Percentiles rank a stretch among this genome's conserved stretches.
Conservation (phyloP, 2,888 invertebrate species). For the Sphaerophoria rueppellii region DNA sequence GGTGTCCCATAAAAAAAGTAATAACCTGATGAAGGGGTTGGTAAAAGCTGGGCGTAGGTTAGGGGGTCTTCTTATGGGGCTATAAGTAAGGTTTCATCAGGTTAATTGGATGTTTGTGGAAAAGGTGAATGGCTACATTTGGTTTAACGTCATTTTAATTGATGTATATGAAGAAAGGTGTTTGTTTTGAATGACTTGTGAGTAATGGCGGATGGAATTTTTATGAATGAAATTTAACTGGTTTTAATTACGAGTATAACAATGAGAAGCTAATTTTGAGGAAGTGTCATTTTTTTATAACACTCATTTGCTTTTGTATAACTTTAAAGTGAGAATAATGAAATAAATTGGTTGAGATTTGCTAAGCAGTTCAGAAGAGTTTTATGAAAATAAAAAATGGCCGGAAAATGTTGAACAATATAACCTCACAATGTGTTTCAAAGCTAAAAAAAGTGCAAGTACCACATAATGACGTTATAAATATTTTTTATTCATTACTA, state of each 20-base stretch:
- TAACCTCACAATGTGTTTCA: too few species aligned
- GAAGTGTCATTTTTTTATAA: too few species aligned
- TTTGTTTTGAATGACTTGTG: slow-evolving; percentile 16
- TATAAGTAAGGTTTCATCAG: slow-evolving; percentile 40
- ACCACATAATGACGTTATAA: too few species aligned
- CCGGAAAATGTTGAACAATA: too few species aligned
- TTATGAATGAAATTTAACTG: slow-evolving; percentile 7
- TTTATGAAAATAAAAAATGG: too few species aligned
- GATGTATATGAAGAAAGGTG: slow-evolving; percentile 1
- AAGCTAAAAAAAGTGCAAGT: too few species aligned
- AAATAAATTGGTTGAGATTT: too few species aligned
- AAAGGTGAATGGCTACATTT: slow-evolving; percentile 61
- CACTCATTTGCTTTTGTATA: too few species aligned
- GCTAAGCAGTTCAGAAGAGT: too few species aligned
- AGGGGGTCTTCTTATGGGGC: background rate
- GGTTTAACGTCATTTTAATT: slow-evolving; percentile 62
- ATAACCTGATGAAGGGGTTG: background rate
- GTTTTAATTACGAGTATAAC: slow-evolving; percentile 4
- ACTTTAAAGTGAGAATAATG: too few species aligned
- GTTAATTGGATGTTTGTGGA: slow-evolving; percentile 60
- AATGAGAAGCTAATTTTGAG: too few species aligned
- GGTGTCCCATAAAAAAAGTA: background rate
- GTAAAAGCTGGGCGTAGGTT: slow-evolving; percentile 9
- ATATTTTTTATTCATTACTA: too few species aligned
- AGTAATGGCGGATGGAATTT: slow-evolving; percentile 15